Evolutionary conservation across 2,797 vertebrate species (phyloP).

Genomic region (Hypotaenidia philippensis): DNA sequence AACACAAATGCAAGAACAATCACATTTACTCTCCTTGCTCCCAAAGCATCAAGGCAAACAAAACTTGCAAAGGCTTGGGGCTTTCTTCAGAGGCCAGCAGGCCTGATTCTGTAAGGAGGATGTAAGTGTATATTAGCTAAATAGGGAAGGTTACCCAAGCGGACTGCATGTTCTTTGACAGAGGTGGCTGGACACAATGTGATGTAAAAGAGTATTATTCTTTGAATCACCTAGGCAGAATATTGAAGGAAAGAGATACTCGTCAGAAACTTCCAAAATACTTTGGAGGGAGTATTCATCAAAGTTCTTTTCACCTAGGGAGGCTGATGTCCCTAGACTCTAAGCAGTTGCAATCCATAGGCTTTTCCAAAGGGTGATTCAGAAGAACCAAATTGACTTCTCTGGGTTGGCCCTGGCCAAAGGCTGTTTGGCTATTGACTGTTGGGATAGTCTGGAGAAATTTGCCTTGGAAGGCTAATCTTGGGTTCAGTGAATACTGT

Average conservation of each 20-base stretch:
- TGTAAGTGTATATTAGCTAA: not conserved
- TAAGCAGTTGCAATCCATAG: not conserved
- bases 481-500: not conserved
- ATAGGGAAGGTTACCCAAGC: not conserved
- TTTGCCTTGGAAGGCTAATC: accelerated
- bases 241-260: not conserved
- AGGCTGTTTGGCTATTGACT: not conserved
- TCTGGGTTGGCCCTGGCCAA: not conserved
- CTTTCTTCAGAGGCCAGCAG: not conserved
- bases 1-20: not conserved
- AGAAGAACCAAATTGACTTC: not conserved
- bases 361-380: not conserved
- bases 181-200: not conserved
- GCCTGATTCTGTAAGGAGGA: not conserved
- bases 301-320: not conserved
- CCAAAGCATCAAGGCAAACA: not conserved
- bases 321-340: not conserved
- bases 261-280: not conserved
- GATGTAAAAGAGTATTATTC: not conserved
- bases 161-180: not conserved
- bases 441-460: not conserved
- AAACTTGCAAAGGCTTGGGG: not conserved
- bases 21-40: not conserved
- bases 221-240: not conserved
- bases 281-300: not conserved